Base-by-base conservation (phyloP, 1,140 invertebrate genomes). In the Leucophenga varia region DNA sequence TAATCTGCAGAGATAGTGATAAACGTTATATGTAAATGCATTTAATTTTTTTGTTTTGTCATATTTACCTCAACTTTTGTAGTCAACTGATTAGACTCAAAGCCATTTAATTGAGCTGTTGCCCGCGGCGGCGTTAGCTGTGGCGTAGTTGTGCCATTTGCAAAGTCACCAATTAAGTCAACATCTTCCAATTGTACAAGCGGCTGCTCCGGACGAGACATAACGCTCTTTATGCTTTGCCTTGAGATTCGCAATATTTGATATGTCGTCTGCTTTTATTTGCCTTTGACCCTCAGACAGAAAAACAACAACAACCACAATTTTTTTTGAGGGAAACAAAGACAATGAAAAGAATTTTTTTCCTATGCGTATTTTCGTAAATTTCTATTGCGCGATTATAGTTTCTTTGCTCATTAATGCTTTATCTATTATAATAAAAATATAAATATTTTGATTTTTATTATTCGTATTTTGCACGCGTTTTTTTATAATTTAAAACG, bases 151-250 rank as follows among this genome's bases (percentile, higher is more conserved):
- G 57, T 22, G 59, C 51, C 19, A 7, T 72, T 72, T 5, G 56
- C 51, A 47, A 64, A 67, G 22, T 63, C 64, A 16, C 64, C 67
- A 28, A 72, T 72, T 18, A 72, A 54, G 39, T 72, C 69, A 35
- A 61, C 49, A 53, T 72, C 64, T 43, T 72, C 69, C 21, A 72
- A 51, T 50, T 72, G 64, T 13, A 72, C 47, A 45, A 72, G 35
- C 7, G 64, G 59, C 39, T 34, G 57, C 54, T 51, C 34, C 4
- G 37, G 14, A 34, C 30, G 22, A 13, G 48, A 38, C 49, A 47
- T 47, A 37, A 16, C 14, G 12, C 32, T n/a, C 16, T 35, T 35
- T 35, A 7, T 35, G 39, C 49, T 35, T 10, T 17, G 34, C 37
- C 44, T 47, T 32, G 18, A 18, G 28, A 30, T 8, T 36, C 28